Evolutionary conservation across 2,113 vertebrate genomes (phyloP).

Genomic region (Sarotherodon lohbergeri): DNA sequence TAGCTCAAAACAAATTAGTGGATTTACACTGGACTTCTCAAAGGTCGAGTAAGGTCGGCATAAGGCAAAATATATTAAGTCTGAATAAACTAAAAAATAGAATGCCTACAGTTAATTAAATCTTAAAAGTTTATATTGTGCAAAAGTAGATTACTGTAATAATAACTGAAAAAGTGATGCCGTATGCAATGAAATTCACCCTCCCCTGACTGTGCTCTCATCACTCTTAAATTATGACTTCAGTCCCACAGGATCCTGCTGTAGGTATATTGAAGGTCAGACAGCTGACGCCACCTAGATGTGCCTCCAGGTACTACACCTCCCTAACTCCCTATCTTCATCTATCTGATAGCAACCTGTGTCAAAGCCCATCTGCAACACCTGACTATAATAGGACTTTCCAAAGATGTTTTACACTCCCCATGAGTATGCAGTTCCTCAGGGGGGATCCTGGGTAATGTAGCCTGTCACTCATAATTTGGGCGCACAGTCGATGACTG

Average conservation of each 20-base stretch:
- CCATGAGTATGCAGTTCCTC: conserved; percentile 15
- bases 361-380: not conserved
- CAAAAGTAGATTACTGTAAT: not conserved
- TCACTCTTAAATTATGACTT: conserved; percentile 34
- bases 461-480: conserved; percentile 43
- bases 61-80: not conserved
- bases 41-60: not conserved
- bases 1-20: not conserved
- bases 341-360: conserved; percentile 19
- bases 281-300: conserved; percentile 50
- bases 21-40: not conserved
- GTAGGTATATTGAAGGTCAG: conserved; percentile 37
- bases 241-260: conserved; percentile 21
- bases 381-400: conserved; percentile 27
- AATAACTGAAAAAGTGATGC: not conserved
- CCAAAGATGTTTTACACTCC: conserved; percentile 38
- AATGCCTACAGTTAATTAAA: not conserved
- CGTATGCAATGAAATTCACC: not conserved
- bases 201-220: conserved; percentile 1
- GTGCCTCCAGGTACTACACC: conserved; percentile 35
- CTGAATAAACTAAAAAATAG: not conserved
- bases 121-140: not conserved
- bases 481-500: conserved; percentile 16
- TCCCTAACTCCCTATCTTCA: conserved; percentile 33
- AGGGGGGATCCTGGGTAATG: conserved; percentile 21